Percentiles rank a stretch among this genome's conserved stretches.
Evolutionary conservation across 2,113 vertebrate genomes (phyloP).

Genomic region (Petroica traversi): DNA sequence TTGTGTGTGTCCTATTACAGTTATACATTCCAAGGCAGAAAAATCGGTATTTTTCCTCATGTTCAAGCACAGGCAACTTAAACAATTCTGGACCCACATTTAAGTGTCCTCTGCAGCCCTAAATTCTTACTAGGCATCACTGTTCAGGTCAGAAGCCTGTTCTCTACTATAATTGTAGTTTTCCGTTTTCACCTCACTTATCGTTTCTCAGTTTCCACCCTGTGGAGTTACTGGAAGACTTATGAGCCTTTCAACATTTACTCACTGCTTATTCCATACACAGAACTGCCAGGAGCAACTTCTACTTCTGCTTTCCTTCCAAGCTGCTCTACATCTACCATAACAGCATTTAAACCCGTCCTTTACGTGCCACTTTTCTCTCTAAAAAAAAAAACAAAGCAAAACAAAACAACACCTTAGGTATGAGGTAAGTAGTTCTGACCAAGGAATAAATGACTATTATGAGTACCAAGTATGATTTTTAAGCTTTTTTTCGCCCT

Average conservation of each 20-base stretch:
- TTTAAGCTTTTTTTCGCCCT: background rate
- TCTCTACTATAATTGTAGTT: background rate
- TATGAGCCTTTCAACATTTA: background rate
- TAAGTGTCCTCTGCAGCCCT: background rate
- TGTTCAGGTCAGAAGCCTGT: background rate
- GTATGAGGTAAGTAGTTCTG: background rate
- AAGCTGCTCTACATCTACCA: background rate
- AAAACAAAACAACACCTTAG: background rate
- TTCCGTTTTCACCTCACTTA: background rate
- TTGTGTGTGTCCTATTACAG: background rate
- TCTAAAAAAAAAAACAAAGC: background rate
- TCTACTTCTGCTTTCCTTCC: background rate
- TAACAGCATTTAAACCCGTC: background rate
- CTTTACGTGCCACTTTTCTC: accelerated
- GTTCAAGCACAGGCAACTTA: background rate
- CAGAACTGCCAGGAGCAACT: background rate
- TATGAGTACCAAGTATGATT: background rate
- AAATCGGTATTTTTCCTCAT: background rate
- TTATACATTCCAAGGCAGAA: background rate
- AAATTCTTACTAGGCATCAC: background rate
- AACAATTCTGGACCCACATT: background rate
- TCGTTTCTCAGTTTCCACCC: background rate
- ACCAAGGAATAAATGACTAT: background rate
- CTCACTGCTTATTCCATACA: background rate
- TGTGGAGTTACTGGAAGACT: background rate